These are phyloP conservation scores for Enteromius radiatus DNA, from an alignment of 2,797 vertebrate genomes.

Conservation along the genomic window DNA sequence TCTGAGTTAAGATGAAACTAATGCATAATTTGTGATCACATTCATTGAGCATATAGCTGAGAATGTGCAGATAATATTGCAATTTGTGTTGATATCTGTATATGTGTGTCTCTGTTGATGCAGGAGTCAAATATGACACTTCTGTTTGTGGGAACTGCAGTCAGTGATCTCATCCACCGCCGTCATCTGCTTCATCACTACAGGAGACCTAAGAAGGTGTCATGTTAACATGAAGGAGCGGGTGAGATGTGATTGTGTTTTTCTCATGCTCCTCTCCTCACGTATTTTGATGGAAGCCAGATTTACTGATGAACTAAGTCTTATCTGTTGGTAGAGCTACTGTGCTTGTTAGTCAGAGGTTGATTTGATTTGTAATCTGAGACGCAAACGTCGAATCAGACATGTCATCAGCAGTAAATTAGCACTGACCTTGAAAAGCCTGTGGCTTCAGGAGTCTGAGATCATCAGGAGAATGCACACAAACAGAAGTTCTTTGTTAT, in stretches of 20 bases:
- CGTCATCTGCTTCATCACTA: slow-evolving; percentile 38
- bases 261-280: not conserved
- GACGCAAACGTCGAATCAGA: not conserved
- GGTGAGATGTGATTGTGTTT: not conserved
- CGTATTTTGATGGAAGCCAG: not conserved
- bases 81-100: not conserved
- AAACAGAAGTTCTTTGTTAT: not conserved
- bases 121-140: slow-evolving; percentile 77
- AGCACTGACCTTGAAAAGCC: too few relatives aligned
- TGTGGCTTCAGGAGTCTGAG: not conserved
- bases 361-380: not conserved
- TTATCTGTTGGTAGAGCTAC: not conserved
- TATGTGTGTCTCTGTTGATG: slow-evolving; percentile 50
- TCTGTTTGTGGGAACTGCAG: slow-evolving; percentile 75
- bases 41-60: not conserved
- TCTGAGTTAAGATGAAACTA: not conserved
- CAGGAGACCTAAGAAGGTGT: slow-evolving; percentile 29
- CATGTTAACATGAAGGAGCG: slow-evolving; percentile 23
- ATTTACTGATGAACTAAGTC: not conserved
- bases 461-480: not conserved
- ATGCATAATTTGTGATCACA: not conserved
- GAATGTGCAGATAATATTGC: not conserved
- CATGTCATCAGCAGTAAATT: not conserved
- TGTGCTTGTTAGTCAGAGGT: not conserved
- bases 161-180: slow-evolving; percentile 60